These are phyloP conservation scores for Heliconius erato DNA, from an alignment of 2,888 invertebrate species.

Conservation along the genomic window DNA sequence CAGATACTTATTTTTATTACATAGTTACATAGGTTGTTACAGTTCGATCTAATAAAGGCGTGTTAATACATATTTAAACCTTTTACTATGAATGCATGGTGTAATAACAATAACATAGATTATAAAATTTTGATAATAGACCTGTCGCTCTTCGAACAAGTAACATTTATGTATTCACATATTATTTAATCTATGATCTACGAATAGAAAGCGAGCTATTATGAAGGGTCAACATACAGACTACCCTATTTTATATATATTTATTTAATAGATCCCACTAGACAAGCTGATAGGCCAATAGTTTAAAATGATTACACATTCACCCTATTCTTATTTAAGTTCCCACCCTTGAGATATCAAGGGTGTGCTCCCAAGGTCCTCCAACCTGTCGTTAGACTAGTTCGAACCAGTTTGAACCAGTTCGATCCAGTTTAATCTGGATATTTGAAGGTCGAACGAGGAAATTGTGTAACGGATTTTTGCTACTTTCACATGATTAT, in stretches of 20 bases:
- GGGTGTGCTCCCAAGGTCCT: slow-evolving; percentile 41
- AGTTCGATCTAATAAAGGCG: not conserved
- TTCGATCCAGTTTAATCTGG: slow-evolving; percentile 4
- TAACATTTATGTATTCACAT: not conserved
- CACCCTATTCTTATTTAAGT: slow-evolving; percentile 5
- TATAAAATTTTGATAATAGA: no score
- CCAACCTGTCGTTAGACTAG: slow-evolving; percentile 29
- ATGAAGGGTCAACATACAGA: slow-evolving; percentile 2
- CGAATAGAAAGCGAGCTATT: not conserved
- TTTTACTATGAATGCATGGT: not conserved
- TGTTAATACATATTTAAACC: not conserved
- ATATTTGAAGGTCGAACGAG: slow-evolving; percentile 19
- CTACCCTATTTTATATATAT: slow-evolving; percentile 22
- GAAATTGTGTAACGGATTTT: slow-evolving; percentile 25
- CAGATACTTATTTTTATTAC: no score
- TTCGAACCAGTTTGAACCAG: not conserved
- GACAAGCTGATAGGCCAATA: slow-evolving; percentile 13
- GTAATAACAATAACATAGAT: not conserved
- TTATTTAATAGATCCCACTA: slow-evolving; percentile 24
- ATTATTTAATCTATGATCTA: not conserved
- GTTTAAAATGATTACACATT: slow-evolving; percentile 13
- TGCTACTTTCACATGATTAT: slow-evolving; percentile 23
- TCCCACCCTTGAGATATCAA: slow-evolving; percentile 47
- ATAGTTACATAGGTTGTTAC: no score
- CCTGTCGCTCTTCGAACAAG: not conserved